These are phyloP conservation scores for Sphaerodactylus townsendi DNA, from an alignment of 2,113 vertebrate species.

Conservation along the genomic window DNA sequence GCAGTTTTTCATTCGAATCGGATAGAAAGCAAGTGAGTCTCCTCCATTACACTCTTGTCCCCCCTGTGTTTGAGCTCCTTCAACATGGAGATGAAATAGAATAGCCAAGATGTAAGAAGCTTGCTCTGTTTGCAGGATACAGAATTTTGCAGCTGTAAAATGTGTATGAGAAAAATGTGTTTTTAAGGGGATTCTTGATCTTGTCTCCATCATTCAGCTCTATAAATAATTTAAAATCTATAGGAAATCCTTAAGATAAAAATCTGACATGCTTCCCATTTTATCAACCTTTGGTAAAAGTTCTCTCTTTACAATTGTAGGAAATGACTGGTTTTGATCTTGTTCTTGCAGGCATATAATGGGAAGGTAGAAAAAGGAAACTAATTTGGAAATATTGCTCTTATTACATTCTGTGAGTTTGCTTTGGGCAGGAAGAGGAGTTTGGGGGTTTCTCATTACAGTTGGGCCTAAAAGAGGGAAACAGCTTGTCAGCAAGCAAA, in stretches of 20 bases:
- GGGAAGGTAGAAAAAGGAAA: background rate
- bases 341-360: background rate
- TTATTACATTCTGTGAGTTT: background rate
- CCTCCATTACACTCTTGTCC: background rate
- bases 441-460: background rate
- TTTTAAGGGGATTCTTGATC: background rate
- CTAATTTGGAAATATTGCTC: background rate
- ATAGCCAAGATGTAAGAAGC: background rate
- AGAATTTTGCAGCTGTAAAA: background rate
- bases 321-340: background rate
- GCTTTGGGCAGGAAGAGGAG: background rate
- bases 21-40: background rate
- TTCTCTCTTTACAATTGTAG: background rate
- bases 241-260: slow-evolving; percentile 3
- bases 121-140: background rate
- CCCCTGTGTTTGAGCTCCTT: background rate
- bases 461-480: background rate
- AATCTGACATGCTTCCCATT: background rate
- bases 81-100: background rate
- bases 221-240: background rate
- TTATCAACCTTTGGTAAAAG: background rate
- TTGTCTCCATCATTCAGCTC: background rate
- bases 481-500: background rate
- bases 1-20: background rate
- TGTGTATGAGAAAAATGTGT: background rate